Conservation (phyloP, 2,888 invertebrate genomes). For the Schizaphis graminum region DNA sequence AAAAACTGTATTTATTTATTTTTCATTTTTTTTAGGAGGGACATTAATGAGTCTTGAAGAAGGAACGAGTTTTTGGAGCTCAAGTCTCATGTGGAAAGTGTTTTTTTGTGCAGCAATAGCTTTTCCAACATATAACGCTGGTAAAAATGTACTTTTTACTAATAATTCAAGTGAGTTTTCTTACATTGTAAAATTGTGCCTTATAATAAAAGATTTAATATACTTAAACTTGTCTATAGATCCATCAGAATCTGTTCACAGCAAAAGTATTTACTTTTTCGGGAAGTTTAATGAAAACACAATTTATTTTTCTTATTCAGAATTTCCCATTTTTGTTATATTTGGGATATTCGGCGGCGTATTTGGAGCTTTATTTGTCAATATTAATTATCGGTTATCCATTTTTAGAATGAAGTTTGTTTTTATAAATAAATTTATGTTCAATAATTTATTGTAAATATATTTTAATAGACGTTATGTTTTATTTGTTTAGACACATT, state of each 20-base stretch:
- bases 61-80: constrained; percentile 79
- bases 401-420: constrained; percentile 69
- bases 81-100: constrained; percentile 77
- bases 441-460: background rate
- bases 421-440: constrained; percentile 20
- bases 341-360: constrained; percentile 76
- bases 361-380: constrained; percentile 75
- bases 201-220: background rate
- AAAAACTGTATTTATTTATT: background rate
- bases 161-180: constrained; percentile 27
- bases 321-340: constrained; percentile 74
- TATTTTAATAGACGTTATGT: background rate
- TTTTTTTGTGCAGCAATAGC: constrained; percentile 74
- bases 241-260: constrained; percentile 58
- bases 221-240: constrained; percentile 14
- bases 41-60: constrained; percentile 78
- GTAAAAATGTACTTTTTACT: constrained; percentile 15
- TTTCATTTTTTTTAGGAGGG: constrained; percentile 71
- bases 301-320: constrained; percentile 70
- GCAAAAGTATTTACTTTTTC: constrained; percentile 68
- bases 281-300: constrained; percentile 69
- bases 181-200: background rate
- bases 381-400: constrained; percentile 68
- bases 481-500: constrained; percentile 70
- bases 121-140: constrained; percentile 62